Evolutionary conservation across 2,113 vertebrate species (phyloP), one percentile per base, ranked within the genome.

Genomic region (Bolborhynchus lineola): DNA sequence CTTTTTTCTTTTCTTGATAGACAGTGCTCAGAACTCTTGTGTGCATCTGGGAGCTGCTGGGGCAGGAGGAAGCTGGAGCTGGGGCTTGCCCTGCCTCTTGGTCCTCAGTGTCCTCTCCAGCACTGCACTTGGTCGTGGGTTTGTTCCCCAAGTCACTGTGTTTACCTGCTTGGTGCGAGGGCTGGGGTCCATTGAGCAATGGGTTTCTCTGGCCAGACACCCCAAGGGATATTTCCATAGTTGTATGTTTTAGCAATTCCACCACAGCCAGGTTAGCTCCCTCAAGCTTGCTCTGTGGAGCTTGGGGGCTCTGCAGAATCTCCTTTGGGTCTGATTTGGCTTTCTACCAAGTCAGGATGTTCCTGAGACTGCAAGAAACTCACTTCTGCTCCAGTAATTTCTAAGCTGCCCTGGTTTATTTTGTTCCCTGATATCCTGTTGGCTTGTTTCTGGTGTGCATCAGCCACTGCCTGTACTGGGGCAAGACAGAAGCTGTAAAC

Each of bases 301-400:
- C 2, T 2, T 4, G 44, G 90, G 84, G 67, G n/a, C 78, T 95
- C 74, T 91, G 67, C 75, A 80, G 84, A 89, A 57, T 91, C 71
- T 86, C 31, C 49, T 60, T 62, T 72, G 74, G 44, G 47, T 72
- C 1, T 14, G 39, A 69, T 75, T 83, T 84, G 89, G 91, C 95
- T 91, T 94, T 37, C 75, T 90, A 85, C 93, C 91, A 95, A 92
- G 39, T 71, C 49, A 90, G 84, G 29, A 79, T 91, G 82, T 92
- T 95, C 57, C 50, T 25, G 65, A 95, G 89, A 82, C 37, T 90
- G 75, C 84, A 85, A 92, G 81, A 62, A 82, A 68, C 63, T 94
- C 47, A 44, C 28, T 95, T 97, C 90, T 95, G 89, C 96, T 96
- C 67, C 78, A 79, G 82, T 95, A 90, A 85, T 92, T 96, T 89